Base-by-base conservation (phyloP, 1,140 invertebrate species). In the Apis florea region DNA sequence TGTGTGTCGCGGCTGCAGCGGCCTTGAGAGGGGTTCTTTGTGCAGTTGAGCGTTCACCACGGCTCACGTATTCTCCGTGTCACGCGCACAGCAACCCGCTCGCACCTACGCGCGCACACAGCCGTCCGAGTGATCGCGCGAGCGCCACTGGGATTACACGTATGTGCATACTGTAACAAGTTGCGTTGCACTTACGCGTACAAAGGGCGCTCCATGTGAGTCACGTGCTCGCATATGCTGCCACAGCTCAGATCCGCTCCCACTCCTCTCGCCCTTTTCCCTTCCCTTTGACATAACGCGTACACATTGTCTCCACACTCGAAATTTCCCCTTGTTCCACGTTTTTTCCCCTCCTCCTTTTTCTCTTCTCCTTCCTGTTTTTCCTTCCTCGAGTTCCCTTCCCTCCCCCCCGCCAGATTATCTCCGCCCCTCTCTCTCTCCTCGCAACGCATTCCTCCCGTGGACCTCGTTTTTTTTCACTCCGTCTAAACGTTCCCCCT, bases 21-120 rank as follows among this genome's bases (percentile, higher is more conserved):
- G 92, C 93, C 93, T 93, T 93, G 92, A 93, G 90, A 90, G 90
- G 84, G 92, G 90, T 91, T 93, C 93, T 93, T 93, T 93, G 93
- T 93, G 92, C 92, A 86, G 90, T 89, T 89, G 89, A 91, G 90
- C 90, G 87, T 89, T 91, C 88, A 88, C 85, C 89, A 85, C 81
- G 76, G 85, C 79, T 86, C 85, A 83, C 88, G 86, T 74, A 74
- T 51, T 66, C 80, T 83, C 31, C 4, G 31, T 40, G 84, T 84
- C 40, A 49, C 24, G 83, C 82, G 85, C 78, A 84, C 87, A 83
- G n/a, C n/a, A n/a, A n/a, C 53, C 19, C 51, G 56, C 31, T 72
- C 79, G 56, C 67, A 53, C 24, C 26, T 59, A 78, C 77, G 82
- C 64, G 79, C 64, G 15, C 59, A 83, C 79, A 86, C 49, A 56